Percentiles rank a stretch among this genome's conserved stretches.
Evolutionary conservation across 2,797 vertebrate species (phyloP).

Genomic region (Paramormyrops hopkinsi): DNA sequence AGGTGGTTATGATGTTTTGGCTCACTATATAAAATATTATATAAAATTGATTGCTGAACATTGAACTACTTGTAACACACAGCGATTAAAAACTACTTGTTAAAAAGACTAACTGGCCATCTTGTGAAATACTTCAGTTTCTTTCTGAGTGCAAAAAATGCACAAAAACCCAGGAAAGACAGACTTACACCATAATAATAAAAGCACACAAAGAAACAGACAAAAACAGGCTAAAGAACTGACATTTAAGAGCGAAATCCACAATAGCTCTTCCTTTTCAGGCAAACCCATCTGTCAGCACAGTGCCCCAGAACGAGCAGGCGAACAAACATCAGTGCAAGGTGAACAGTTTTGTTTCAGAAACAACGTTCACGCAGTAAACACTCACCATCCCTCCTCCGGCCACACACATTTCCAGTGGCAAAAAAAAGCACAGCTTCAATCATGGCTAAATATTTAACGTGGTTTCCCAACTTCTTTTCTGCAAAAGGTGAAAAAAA

Average conservation of each 20-base stretch:
- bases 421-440: not conserved
- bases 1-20: not conserved
- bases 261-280: not conserved
- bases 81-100: not conserved
- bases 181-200: not conserved
- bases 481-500: conserved; percentile 15
- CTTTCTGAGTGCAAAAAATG: not conserved
- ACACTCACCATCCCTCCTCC: not conserved
- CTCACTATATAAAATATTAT: not conserved
- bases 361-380: not conserved
- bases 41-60: not conserved
- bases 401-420: not conserved
- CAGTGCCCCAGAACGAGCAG: not conserved
- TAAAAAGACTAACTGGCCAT: not conserved
- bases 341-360: not conserved
- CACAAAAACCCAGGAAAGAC: not conserved
- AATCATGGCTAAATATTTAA: not conserved
- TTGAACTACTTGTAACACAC: not conserved
- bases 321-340: not conserved
- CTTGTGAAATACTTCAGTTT: not conserved
- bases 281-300: not conserved
- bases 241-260: not conserved
- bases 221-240: not conserved
- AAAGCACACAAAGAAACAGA: not conserved
- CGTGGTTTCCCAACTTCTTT: not conserved